phyloP scores from a whole-genome alignment of 2,888 invertebrate species.

The Lacanobia oleracea region DNA sequence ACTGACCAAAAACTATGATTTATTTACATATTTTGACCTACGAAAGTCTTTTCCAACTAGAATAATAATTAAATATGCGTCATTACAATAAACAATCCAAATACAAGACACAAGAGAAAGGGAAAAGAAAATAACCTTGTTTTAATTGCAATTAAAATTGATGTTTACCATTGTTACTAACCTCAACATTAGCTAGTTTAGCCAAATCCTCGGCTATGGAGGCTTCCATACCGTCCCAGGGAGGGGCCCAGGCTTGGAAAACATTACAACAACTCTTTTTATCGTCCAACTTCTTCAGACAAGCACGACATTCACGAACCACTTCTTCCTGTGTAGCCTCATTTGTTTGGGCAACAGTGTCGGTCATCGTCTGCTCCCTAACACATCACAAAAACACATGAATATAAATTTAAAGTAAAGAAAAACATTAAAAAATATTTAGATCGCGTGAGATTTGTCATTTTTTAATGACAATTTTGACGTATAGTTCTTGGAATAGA shows the following conservation, averaged over 20 bases:
- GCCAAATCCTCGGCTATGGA: constrained; percentile 81
- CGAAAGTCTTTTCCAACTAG: not conserved
- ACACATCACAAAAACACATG: constrained; percentile 43
- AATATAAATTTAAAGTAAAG: constrained; percentile 31
- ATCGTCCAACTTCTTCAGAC: constrained; percentile 72
- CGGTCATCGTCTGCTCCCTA: constrained; percentile 58
- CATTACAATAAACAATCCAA: not conserved
- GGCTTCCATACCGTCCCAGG: constrained; percentile 77
- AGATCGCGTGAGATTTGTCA: constrained; percentile 55
- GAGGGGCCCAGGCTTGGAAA: constrained; percentile 77
- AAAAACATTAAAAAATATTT: constrained; percentile 46
- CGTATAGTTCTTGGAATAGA: constrained; percentile 58
- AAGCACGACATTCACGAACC: constrained; percentile 79
- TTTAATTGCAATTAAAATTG: not conserved
- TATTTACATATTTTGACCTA: not conserved
- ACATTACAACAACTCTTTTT: constrained; percentile 70
- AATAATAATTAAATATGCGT: not conserved
- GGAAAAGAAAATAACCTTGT: constrained; percentile 9
- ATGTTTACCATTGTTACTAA: constrained; percentile 55
- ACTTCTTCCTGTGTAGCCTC: constrained; percentile 20
- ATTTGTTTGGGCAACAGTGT: constrained; percentile 17
- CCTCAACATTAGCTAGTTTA: constrained; percentile 80
- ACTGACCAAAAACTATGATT: not conserved
- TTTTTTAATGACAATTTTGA: constrained; percentile 61
- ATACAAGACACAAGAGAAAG: not conserved